Base-by-base conservation (phyloP, 2,888 invertebrate genomes). In the Ceraclea dissimilis region DNA sequence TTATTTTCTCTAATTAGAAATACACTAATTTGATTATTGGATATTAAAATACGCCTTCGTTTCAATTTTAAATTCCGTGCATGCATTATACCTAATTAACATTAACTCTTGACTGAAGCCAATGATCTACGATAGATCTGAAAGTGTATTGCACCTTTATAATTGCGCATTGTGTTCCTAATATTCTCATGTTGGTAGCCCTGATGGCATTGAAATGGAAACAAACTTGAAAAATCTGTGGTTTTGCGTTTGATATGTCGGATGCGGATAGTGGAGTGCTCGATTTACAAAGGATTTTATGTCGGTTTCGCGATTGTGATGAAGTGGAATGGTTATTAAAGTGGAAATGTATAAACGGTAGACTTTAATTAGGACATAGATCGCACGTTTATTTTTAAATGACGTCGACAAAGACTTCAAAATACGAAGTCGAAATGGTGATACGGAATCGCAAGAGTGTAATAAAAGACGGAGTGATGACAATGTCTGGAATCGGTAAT, bases 381-480 rank as follows among this genome's bases (percentile, higher is more conserved):
- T 13, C 13, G 16, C 4, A 39, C 13, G 5, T 39, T 39, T 39
- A n/a, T 39, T 16, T 58, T 59, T 59, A 59, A 63, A 82, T 83
- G 83, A 82, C 82, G 82, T 85, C 86, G 71, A 82, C 83, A 71
- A 87, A 86, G 76, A 83, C 85, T 68, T 86, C 86, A 66, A 90
- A 88, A 79, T 87, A 88, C 71, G 85, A 87, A 77, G 86, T 89
- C 75, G 88, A 89, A 74, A 89, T 90, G 83, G 88, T 89, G 72
- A 87, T 89, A 76, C 81, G 90, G 72, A 90, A 88, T 74, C 83
- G 90, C 76, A 89, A 89, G 79, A 84, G 87, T 72, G 87, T 90
- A 72, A 83, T 86, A 75, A 90, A 90, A 81, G 90, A 91, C 82
- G 89, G 88, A 71, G 87, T 90, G 69, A 88, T 91, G 77, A 90